Conservation (phyloP, 2,113 vertebrate genomes). For the Channa argus region DNA sequence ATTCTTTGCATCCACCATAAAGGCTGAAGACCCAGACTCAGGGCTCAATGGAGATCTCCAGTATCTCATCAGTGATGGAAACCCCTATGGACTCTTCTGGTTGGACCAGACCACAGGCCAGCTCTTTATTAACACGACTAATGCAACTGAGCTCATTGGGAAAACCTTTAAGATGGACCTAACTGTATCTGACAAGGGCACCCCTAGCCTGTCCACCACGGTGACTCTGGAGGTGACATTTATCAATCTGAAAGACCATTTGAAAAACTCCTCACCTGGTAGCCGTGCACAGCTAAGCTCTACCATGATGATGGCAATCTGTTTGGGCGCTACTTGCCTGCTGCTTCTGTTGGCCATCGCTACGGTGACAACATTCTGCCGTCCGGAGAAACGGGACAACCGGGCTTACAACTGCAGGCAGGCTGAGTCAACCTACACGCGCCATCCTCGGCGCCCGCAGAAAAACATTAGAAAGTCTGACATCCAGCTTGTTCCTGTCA, state of each 20-base stretch:
- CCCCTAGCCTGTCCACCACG: conserved; percentile 77
- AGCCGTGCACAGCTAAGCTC: conserved; percentile 80
- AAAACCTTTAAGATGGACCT: conserved; percentile 84
- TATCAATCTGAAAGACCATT: conserved; percentile 85
- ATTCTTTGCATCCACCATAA: conserved; percentile 81
- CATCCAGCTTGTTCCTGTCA: conserved; percentile 90
- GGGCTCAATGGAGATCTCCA: conserved; percentile 86
- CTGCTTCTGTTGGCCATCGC: conserved; percentile 85
- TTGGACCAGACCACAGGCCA: conserved; percentile 86
- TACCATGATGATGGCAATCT: conserved; percentile 84
- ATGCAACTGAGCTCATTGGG: conserved; percentile 88
- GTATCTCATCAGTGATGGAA: conserved; percentile 82
- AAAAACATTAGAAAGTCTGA: conserved; percentile 93
- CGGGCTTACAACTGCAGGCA: conserved; percentile 94
- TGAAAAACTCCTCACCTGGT: conserved; percentile 83
- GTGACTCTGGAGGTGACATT: conserved; percentile 85
- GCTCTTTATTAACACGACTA: conserved; percentile 89
- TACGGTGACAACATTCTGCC: conserved; percentile 87
- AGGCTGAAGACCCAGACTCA: conserved; percentile 88
- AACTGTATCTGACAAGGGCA: conserved; percentile 86
- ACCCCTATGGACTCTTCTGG: conserved; percentile 80
- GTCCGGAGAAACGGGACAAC: conserved; percentile 87
- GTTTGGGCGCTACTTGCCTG: conserved; percentile 84
- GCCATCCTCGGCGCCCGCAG: conserved; percentile 92
- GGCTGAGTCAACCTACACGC: conserved; percentile 89